phyloP scores from a whole-genome alignment of 2,113 vertebrate species.

The Peromyscus leucopus region DNA sequence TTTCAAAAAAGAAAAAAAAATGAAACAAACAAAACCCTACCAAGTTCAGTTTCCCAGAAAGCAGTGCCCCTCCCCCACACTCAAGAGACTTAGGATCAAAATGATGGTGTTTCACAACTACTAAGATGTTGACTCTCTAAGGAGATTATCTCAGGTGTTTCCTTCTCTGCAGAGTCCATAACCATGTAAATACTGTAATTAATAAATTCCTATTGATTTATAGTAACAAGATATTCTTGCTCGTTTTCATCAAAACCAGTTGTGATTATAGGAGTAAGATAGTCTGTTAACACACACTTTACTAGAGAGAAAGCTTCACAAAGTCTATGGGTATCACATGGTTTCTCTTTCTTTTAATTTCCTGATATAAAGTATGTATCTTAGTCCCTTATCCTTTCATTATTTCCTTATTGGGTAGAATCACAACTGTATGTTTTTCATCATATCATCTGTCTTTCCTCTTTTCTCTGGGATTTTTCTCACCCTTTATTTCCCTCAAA shows the following conservation, averaged over 20 bases:
- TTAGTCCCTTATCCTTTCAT: not conserved
- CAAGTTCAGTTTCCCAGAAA: not conserved
- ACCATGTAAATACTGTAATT: not conserved
- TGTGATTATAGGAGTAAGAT: not conserved
- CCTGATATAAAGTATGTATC: not conserved
- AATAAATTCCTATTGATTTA: not conserved
- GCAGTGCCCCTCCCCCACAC: not conserved
- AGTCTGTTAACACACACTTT: not conserved
- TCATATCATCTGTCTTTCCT: not conserved
- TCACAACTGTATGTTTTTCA: not conserved
- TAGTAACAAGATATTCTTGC: not conserved
- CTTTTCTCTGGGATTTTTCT: not conserved
- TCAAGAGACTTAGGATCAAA: not conserved
- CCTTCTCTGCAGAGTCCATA: not conserved
- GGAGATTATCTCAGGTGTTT: not conserved
- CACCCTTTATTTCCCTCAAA: not conserved
- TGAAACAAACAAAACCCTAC: not conserved
- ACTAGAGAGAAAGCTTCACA: not conserved
- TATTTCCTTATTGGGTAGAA: not conserved
- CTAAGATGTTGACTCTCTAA: not conserved
- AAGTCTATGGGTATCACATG: not conserved
- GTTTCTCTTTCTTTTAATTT: not conserved
- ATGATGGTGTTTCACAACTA: not conserved
- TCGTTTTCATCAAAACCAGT: conserved; percentile 25
- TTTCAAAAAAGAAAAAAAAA: not conserved